These are phyloP conservation scores for Lepisosteus oculatus DNA, from an alignment of 2,113 vertebrate species.

Conservation along the genomic window DNA sequence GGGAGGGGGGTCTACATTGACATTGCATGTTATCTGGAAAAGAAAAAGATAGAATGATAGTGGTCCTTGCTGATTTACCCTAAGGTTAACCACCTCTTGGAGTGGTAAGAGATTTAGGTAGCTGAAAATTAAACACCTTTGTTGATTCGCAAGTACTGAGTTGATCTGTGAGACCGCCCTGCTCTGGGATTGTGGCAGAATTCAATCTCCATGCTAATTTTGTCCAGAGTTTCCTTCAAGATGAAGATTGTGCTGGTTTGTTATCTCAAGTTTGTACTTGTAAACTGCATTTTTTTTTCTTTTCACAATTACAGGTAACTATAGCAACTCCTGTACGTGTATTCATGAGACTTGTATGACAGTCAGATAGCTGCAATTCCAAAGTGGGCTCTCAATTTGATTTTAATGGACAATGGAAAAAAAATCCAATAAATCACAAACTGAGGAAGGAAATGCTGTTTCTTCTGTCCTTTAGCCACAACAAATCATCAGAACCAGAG, in stretches of 20 bases:
- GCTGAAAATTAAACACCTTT: constrained; percentile 33
- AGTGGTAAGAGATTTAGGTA: too few relatives aligned
- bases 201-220: constrained; percentile 46
- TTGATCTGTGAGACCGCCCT: constrained; percentile 21
- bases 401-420: neutral
- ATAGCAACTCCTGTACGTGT: constrained; percentile 32
- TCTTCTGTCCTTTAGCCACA: neutral
- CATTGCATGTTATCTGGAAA: too few relatives aligned
- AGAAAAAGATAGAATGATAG: too few relatives aligned
- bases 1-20: too few relatives aligned
- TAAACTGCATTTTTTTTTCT: constrained; percentile 35
- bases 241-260: constrained; percentile 21
- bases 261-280: constrained; percentile 28
- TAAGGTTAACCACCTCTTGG: too few relatives aligned
- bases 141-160: constrained; percentile 5
- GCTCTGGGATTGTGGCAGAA: constrained; percentile 14
- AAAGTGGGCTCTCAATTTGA: neutral
- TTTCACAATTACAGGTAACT: constrained; percentile 32
- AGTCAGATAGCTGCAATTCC: neutral
- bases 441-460: too few relatives aligned
- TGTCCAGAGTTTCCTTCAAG: neutral
- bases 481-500: constrained; percentile 22
- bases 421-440: neutral
- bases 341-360: neutral
- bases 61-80: too few relatives aligned